Evolutionary conservation across 2,888 invertebrate genomes (phyloP), one percentile per base, ranked within the genome.

Genomic region (Rhaphigaster nebulosa): DNA sequence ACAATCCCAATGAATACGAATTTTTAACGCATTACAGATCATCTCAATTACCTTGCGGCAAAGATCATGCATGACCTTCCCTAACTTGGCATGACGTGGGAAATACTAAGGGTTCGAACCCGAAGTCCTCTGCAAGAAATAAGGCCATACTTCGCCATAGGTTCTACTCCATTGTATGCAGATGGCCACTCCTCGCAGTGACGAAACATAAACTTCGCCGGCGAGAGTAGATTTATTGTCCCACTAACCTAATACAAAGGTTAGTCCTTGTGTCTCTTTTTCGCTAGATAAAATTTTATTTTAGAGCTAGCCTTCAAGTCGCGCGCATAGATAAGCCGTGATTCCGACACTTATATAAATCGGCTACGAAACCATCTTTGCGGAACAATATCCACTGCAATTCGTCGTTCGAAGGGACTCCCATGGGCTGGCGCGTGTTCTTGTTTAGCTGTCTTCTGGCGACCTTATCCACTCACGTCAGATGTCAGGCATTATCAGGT

Each of bases 221-320:
- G n/a, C n/a, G n/a, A n/a, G n/a, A n/a, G n/a, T n/a, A n/a, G 1
- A 76, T 76, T 84, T 84, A 84, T 84, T 84, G 45, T 3, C 84
- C 84, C n/a, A 84, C 45, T 84, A 84, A 84, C 84, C 84, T 6
- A n/a, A 45, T n/a, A 45, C 84, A 50, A 84, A n/a, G 45, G 1
- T 23, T 13, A 45, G 45, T 13, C 84, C 84, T 84, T 84, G 84
- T 45, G 84, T 84, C 45, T 84, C 45, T 84, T 84, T 50, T 15
- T 26, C 10, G 4, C 2, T 0, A 41, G 84, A 84, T 84, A 84
- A 84, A 13, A 23, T n/a, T 84, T 84, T 84, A 84, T 26, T 84
- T 84, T n/a, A 45, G 45, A 41, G 15, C 84, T 45, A 84, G 84
- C 84, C 84, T 84, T 84, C 84, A 38, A 84, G 15, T n/a, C n/a